phyloP scores from a whole-genome alignment of 2,888 invertebrate species.

The Macrosoma leucophasiata region DNA sequence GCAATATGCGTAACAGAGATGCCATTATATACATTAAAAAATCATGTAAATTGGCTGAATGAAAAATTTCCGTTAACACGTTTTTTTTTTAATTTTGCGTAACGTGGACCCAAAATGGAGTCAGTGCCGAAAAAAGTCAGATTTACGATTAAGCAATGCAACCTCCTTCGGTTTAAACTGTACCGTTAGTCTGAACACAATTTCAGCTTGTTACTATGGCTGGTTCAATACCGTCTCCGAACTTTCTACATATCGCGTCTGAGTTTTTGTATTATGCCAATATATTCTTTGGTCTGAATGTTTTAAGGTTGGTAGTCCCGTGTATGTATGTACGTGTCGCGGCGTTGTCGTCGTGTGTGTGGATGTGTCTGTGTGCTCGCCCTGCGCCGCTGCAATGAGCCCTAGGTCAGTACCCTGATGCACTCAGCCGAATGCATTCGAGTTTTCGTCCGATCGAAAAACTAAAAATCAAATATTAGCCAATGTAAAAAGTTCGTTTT shows the following conservation, averaged over 20 bases:
- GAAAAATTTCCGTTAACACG: too few species aligned
- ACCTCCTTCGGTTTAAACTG: conserved; percentile 6
- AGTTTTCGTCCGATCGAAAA: conserved; percentile 21
- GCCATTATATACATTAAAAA: too few species aligned
- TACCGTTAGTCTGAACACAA: conserved; percentile 20
- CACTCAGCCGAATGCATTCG: conserved; percentile 36
- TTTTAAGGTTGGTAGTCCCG: conserved; percentile 15
- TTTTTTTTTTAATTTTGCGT: too few species aligned
- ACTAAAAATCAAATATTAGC: conserved; percentile 28
- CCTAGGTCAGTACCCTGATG: conserved; percentile 45
- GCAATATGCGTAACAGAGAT: too few species aligned
- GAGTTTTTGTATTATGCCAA: conserved; percentile 5
- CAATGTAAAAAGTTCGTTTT: conserved; percentile 3
- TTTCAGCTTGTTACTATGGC: conserved; percentile 27
- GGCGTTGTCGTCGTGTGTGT: conserved; percentile 23
- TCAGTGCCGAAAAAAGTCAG: too few species aligned
- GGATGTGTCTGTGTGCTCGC: conserved; percentile 29
- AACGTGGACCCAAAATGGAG: too few species aligned
- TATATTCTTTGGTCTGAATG: not conserved
- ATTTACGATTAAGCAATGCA: too few species aligned
- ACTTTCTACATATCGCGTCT: conserved; percentile 6
- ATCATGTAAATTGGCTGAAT: too few species aligned
- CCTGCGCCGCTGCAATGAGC: conserved; percentile 39
- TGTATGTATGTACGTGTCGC: not conserved
- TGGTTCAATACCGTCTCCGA: conserved; percentile 26